Conservation (phyloP, 2,888 invertebrate genomes). For the Euzetes globulus region DNA sequence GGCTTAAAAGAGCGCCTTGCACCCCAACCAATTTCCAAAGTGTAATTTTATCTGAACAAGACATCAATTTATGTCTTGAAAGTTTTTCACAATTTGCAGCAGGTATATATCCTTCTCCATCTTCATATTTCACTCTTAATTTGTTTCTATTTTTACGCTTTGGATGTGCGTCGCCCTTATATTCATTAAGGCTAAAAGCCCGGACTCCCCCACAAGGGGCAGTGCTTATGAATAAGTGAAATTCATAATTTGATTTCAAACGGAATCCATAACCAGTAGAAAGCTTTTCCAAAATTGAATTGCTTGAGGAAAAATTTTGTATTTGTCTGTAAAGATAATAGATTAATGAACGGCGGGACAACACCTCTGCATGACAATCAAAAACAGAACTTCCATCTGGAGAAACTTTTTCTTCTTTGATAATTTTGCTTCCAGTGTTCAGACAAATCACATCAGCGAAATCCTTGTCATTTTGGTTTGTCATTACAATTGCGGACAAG, state of each 20-base stretch:
- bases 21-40: slow-evolving; percentile 91
- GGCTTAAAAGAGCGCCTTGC: slow-evolving; percentile 81
- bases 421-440: slow-evolving; percentile 88
- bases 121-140: slow-evolving; percentile 89
- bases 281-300: slow-evolving; percentile 52
- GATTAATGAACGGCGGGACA: slow-evolving; percentile 61
- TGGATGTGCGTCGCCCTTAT: slow-evolving; percentile 55
- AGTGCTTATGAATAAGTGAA: slow-evolving; percentile 94
- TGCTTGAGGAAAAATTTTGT: slow-evolving; percentile 58
- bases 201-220: slow-evolving; percentile 94
- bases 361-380: slow-evolving; percentile 95
- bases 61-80: slow-evolving; percentile 89
- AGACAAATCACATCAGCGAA: slow-evolving; percentile 59
- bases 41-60: slow-evolving; percentile 93
- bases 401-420: slow-evolving; percentile 85
- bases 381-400: slow-evolving; percentile 76
- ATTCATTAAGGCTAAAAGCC: slow-evolving; percentile 84
- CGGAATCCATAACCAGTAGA: slow-evolving; percentile 54
- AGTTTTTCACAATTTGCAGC: slow-evolving; percentile 65
- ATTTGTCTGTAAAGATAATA: slow-evolving; percentile 56
- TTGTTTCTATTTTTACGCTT: slow-evolving; percentile 70
- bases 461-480: slow-evolving; percentile 50
- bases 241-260: slow-evolving; percentile 54
- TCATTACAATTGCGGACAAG: slow-evolving; percentile 90
- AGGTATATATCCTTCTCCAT: slow-evolving; percentile 63